These are phyloP conservation scores for Hetaerina americana DNA, from an alignment of 1,140 invertebrate species.

Conservation along the genomic window DNA sequence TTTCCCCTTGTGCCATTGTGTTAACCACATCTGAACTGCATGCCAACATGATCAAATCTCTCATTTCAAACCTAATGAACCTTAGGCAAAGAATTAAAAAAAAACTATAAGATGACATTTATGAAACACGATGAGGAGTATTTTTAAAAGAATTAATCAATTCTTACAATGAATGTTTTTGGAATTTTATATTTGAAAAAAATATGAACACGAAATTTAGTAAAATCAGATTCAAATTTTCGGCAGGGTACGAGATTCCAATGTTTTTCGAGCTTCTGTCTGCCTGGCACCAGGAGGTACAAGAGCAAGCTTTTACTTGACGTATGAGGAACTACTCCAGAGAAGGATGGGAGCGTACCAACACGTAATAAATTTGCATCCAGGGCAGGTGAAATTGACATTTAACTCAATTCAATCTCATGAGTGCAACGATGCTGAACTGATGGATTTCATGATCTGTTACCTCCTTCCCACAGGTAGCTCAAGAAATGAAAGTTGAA, in stretches of 20 bases:
- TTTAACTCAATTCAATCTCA: no score
- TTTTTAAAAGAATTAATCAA: not conserved
- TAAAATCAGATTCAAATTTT: no score
- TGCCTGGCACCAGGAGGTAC: not conserved
- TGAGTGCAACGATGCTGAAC: no score
- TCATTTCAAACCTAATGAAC: no score
- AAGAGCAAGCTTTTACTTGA: slow-evolving; percentile 36
- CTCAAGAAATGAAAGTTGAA: slow-evolving; percentile 39
- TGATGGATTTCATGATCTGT: no score
- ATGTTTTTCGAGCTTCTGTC: not conserved
- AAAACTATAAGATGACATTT: no score
- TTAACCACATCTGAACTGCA: no score
- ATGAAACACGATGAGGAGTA: no score
- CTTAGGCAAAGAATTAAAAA: no score
- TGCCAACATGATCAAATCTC: no score
- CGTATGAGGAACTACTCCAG: slow-evolving; percentile 46
- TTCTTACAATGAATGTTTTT: not conserved
- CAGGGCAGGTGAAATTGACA: slow-evolving; percentile 30
- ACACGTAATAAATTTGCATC: slow-evolving; percentile 44
- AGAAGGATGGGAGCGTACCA: slow-evolving; percentile 42
- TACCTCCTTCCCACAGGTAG: slow-evolving; percentile 25
- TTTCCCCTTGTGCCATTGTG: no score
- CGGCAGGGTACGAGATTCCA: not conserved
- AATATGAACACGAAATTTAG: no score
- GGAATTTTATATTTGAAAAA: not conserved